Conservation (phyloP, 2,797 vertebrate genomes). For the Oreochromis grahami region DNA sequence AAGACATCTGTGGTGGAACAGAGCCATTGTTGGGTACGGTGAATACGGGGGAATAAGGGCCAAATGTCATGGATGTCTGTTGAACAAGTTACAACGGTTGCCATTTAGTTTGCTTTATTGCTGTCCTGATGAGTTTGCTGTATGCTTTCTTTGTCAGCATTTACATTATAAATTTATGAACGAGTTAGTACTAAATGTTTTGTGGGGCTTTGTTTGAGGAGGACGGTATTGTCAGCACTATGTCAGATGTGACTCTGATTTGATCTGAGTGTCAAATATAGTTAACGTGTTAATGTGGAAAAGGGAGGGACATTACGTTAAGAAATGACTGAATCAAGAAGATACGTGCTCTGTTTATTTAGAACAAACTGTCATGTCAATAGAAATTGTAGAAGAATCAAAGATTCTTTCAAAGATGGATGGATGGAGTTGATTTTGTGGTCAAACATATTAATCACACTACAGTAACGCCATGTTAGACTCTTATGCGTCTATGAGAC, state of each 20-base stretch:
- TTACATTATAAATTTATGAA: neutral
- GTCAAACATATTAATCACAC: neutral
- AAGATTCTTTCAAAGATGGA: neutral
- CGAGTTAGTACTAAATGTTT: neutral
- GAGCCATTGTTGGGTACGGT: neutral
- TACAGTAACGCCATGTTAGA: neutral
- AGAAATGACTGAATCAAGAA: neutral
- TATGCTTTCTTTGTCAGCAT: neutral
- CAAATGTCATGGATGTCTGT: neutral
- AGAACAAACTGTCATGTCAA: neutral
- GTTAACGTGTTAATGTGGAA: neutral
- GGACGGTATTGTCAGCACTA: neutral
- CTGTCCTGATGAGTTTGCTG: neutral
- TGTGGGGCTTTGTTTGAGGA: neutral
- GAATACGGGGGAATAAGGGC: neutral
- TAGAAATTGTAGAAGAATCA: neutral
- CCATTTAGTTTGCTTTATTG: neutral
- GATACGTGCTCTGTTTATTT: neutral
- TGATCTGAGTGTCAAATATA: neutral
- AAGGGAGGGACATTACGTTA: neutral
- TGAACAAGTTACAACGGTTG: neutral
- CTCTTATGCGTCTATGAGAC: neutral
- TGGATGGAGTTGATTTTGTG: neutral
- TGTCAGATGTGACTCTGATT: neutral
- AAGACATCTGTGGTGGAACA: slow-evolving; percentile 34